A percentile compares a stretch with the other conserved stretches of the same genome.
Evolutionary conservation across 53 echinoderm and acorn worm genomes (phyloP).

Genomic region (Astropecten irregularis): DNA sequence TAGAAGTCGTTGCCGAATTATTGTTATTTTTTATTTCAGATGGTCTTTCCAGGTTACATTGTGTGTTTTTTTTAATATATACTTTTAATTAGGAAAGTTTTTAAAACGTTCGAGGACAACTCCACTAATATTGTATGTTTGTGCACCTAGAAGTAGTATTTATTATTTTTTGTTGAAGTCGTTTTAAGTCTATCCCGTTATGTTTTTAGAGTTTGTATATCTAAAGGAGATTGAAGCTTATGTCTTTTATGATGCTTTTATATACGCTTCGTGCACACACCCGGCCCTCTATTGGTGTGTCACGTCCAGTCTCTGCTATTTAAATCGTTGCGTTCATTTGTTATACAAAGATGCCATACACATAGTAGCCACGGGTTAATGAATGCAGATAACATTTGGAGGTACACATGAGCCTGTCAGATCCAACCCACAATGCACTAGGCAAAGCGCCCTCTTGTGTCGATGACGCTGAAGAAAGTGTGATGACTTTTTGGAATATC

Average conservation of each 20-base stretch:
- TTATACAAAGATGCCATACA: background rate
- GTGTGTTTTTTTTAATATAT: background rate
- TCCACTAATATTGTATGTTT: background rate
- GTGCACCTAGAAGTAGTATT: conserved; percentile 19
- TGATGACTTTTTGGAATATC: no score
- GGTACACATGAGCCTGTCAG: no score
- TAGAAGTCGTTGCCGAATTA: background rate
- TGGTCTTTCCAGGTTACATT: no score
- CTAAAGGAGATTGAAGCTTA: background rate
- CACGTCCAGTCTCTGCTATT: background rate
- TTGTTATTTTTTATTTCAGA: background rate
- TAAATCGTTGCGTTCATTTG: background rate
- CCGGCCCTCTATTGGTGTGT: background rate
- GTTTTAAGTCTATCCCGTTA: background rate
- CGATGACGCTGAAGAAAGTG: no score
- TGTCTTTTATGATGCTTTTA: background rate
- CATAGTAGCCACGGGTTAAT: no score
- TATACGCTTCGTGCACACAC: background rate
- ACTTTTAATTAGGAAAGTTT: background rate
- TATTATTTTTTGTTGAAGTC: background rate
- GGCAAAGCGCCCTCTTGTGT: no score
- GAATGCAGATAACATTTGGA: no score
- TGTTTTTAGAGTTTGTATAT: background rate
- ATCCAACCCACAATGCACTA: no score
- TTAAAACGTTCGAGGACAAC: background rate